phyloP scores from a whole-genome alignment of 2,113 vertebrate genomes.

The Empidonax alnorum region DNA sequence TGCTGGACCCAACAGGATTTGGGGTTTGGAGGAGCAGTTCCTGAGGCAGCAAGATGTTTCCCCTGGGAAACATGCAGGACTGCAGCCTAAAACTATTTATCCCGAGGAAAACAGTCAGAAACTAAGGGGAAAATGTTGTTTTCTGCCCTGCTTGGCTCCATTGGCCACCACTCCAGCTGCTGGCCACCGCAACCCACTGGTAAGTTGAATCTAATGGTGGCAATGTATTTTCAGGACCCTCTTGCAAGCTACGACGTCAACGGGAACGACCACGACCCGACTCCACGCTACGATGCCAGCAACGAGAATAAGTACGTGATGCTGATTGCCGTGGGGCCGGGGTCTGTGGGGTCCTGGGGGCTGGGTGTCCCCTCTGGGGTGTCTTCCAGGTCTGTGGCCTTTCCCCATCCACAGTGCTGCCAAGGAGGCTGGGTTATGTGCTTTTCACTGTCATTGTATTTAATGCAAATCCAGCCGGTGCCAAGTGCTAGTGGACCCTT shows the following conservation, averaged over 20 bases:
- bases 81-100: neutral
- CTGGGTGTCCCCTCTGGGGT: neutral
- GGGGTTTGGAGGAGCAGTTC: neutral
- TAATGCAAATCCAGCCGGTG: neutral
- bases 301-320: constrained; percentile 88
- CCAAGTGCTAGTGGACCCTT: neutral
- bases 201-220: neutral
- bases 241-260: constrained; percentile 93
- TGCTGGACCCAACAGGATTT: neutral
- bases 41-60: neutral
- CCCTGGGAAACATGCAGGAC: neutral
- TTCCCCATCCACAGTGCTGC: neutral
- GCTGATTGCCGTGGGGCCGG: neutral
- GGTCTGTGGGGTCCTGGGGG: neutral
- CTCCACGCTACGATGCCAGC: constrained; percentile 87
- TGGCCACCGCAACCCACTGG: neutral
- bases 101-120: neutral
- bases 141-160: neutral
- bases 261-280: constrained; percentile 88
- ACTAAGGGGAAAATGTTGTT: neutral
- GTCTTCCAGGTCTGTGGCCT: neutral
- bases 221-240: constrained; percentile 79
- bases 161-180: neutral
- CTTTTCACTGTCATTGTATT: neutral
- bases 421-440: neutral